Conservation (phyloP, 1,140 invertebrate species). For the Drosophila obscura region DNA sequence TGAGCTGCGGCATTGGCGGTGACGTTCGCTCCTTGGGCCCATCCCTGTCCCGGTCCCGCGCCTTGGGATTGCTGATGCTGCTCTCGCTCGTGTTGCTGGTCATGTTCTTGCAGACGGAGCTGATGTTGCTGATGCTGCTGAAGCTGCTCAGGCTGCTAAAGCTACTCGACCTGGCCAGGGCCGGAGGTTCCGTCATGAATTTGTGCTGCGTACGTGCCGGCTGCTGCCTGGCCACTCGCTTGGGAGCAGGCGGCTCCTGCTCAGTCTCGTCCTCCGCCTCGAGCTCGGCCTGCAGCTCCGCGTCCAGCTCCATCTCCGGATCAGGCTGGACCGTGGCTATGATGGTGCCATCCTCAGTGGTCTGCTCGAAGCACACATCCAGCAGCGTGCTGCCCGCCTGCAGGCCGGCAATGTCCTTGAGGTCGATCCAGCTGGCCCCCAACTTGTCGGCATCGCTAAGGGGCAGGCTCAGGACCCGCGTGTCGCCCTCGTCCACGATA, state of each 20-base stretch:
- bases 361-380: constrained; percentile 75
- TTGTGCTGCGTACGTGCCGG: constrained; percentile 49
- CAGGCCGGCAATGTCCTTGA: constrained; percentile 78
- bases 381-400: constrained; percentile 69
- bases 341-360: constrained; percentile 59
- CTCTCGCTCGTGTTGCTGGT: constrained; percentile 27
- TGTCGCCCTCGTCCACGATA: constrained; percentile 77
- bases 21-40: constrained; percentile 41
- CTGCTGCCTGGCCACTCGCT: constrained; percentile 51
- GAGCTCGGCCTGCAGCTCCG: constrained; percentile 9
- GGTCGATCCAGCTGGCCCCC: constrained; percentile 80
- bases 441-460: constrained; percentile 73
- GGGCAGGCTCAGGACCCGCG: constrained; percentile 72
- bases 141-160: constrained; percentile 65
- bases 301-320: constrained; percentile 31
- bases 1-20: constrained; percentile 43
- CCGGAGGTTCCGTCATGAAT: constrained; percentile 65
- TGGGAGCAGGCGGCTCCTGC: constrained; percentile 54
- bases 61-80: constrained; percentile 9
- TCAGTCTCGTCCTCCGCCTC: constrained; percentile 37
- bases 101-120: constrained; percentile 57
- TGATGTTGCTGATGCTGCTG: constrained; percentile 58
- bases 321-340: constrained; percentile 50
- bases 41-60: not conserved
- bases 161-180: constrained; percentile 64